Percentiles rank a stretch among this genome's conserved stretches.
Evolutionary conservation across 2,113 vertebrate species (phyloP).

Genomic region (Turnix velox): DNA sequence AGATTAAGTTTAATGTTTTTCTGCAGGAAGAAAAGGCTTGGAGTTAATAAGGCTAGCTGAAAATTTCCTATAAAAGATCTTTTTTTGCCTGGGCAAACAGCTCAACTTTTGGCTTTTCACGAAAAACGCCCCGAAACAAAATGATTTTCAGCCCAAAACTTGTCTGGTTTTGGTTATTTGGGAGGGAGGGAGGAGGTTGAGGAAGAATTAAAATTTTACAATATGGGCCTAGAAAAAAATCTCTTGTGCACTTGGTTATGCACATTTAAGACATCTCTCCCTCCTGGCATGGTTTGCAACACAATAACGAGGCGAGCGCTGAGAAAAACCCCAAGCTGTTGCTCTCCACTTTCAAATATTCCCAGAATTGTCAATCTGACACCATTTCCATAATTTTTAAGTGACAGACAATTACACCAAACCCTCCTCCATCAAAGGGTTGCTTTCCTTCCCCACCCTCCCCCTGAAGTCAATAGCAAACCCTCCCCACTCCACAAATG

Average conservation of each 20-base stretch:
- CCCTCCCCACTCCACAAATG: no score
- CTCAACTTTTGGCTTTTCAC: not conserved
- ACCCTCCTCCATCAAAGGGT: slow-evolving; percentile 11
- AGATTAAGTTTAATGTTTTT: not conserved
- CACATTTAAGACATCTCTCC: slow-evolving; percentile 46
- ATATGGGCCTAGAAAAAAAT: not conserved
- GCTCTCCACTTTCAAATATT: slow-evolving; percentile 30
- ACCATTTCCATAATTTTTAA: slow-evolving; percentile 51
- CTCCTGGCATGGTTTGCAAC: slow-evolving; percentile 36
- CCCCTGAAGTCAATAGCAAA: slow-evolving; percentile 41
- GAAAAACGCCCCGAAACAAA: not conserved
- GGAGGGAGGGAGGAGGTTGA: slow-evolving; percentile 4
- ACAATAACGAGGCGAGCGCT: slow-evolving; percentile 24
- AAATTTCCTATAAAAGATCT: not conserved
- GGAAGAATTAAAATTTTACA: slow-evolving; percentile 54
- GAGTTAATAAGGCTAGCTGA: not conserved
- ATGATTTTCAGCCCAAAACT: not conserved
- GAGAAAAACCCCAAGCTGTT: slow-evolving; percentile 11
- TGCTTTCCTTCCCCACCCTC: slow-evolving; percentile 33
- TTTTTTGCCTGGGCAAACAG: not conserved
- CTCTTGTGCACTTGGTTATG: slow-evolving; percentile 50
- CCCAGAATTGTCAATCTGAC: slow-evolving; percentile 50
- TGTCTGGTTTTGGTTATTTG: slow-evolving; percentile 45
- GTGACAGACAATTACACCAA: slow-evolving; percentile 38
- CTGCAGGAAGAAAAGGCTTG: not conserved